Evolutionary conservation across 2,888 invertebrate genomes (phyloP).

Genomic region (Sesia apiformis): DNA sequence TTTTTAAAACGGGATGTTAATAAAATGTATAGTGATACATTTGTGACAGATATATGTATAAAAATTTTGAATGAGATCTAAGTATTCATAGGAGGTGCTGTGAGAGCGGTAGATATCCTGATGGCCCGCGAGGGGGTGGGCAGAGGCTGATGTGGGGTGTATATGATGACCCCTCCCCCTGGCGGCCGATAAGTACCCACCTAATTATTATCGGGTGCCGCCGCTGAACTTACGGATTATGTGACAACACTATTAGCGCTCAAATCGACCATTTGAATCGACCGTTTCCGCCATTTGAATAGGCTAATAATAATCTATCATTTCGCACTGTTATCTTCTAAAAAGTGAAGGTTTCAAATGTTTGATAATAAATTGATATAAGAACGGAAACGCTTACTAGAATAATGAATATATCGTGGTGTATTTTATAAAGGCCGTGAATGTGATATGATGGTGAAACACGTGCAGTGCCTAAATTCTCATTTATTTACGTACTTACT

Average conservation of each 20-base stretch:
- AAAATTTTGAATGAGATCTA: too few species aligned
- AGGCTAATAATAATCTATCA: background rate
- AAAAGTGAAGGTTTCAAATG: constrained; percentile 14
- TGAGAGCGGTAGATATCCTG: too few species aligned
- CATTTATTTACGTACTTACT: constrained; percentile 45
- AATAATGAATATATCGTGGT: constrained; percentile 38
- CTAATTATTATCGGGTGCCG: too few species aligned
- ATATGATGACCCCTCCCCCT: too few species aligned
- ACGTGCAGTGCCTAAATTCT: constrained; percentile 71
- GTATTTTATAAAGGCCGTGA: constrained; percentile 52
- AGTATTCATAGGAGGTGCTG: too few species aligned
- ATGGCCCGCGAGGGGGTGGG: too few species aligned
- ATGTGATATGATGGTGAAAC: constrained; percentile 66
- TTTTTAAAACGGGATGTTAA: too few species aligned
- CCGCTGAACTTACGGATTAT: too few species aligned
- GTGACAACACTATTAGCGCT: background rate
- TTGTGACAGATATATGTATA: too few species aligned
- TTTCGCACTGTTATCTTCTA: background rate
- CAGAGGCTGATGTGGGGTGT: too few species aligned
- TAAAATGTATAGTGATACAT: too few species aligned
- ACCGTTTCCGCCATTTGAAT: background rate
- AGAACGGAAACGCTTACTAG: constrained; percentile 72
- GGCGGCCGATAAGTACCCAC: too few species aligned
- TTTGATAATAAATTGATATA: constrained; percentile 61
- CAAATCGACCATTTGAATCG: background rate